Evolutionary conservation across 2,113 vertebrate species (phyloP).

Genomic region (Myotis davidii): DNA sequence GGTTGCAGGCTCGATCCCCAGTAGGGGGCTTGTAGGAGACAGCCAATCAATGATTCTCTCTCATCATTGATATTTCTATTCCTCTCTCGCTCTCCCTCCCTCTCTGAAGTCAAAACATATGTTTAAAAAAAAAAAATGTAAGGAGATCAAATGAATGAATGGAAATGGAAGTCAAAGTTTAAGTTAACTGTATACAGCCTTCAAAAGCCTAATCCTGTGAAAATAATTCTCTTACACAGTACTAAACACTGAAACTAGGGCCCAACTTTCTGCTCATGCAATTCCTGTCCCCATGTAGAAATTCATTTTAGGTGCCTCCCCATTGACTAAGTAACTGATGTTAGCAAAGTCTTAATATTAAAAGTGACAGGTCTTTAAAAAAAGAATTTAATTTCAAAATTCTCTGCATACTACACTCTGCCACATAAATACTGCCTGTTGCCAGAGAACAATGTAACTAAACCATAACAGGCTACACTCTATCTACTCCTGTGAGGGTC

Average conservation of each 20-base stretch:
- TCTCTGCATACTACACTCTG: neutral
- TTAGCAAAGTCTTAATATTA: neutral
- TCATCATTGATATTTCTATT: no score
- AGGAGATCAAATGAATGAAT: neutral
- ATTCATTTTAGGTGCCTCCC: neutral
- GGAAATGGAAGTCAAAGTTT: neutral
- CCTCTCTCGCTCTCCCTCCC: no score
- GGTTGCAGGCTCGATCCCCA: no score
- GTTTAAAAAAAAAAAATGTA: no score
- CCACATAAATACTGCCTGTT: neutral
- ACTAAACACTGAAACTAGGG: neutral
- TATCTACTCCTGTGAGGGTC: neutral
- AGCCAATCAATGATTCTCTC: no score
- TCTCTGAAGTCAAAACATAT: no score
- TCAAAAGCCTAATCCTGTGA: neutral
- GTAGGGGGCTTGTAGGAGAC: no score
- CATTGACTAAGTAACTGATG: neutral
- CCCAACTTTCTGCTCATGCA: rapidly evolving
- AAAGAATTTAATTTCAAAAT: neutral
- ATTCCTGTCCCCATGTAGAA: neutral
- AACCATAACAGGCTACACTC: neutral
- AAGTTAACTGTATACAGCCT: neutral
- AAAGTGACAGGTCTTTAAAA: neutral
- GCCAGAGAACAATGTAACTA: neutral
- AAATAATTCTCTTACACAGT: rapidly evolving